Percentiles rank a stretch among this genome's conserved stretches.
Conservation (phyloP, 2,797 vertebrate species). For the Pseudochirops cupreus region DNA sequence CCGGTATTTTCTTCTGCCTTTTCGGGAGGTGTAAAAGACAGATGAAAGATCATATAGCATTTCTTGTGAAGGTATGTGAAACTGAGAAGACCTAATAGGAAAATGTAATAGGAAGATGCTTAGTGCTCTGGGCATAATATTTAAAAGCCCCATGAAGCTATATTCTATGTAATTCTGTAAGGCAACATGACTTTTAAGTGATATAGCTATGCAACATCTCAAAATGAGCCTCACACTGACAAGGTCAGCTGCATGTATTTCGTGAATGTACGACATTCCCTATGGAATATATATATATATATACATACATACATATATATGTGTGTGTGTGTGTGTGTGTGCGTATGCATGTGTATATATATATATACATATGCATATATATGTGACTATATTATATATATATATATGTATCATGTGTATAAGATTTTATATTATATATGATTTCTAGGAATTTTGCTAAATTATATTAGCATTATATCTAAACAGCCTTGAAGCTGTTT, state of each 20-base stretch:
- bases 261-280: not conserved
- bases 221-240: conserved; percentile 21
- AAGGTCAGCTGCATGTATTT: not conserved
- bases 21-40: conserved; percentile 28
- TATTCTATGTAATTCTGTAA: not conserved
- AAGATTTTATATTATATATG: not conserved
- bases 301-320: not conserved
- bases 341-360: not conserved
- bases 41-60: conserved; percentile 8
- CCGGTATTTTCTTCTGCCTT: conserved; percentile 47
- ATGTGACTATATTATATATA: not conserved
- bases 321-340: no score
- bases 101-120: not conserved
- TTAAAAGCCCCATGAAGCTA: not conserved
- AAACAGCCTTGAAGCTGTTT: not conserved
- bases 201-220: not conserved
- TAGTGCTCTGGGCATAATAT: not conserved
- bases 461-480: not conserved
- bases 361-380: not conserved
- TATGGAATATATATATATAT: not conserved
- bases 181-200: not conserved
- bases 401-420: not conserved
- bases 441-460: not conserved
- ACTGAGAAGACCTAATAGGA: not conserved
- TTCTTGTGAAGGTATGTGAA: not conserved